Percentiles rank a stretch among this genome's conserved stretches.
Evolutionary conservation across 2,113 vertebrate species (phyloP).

Genomic region (Thermophis baileyi): DNA sequence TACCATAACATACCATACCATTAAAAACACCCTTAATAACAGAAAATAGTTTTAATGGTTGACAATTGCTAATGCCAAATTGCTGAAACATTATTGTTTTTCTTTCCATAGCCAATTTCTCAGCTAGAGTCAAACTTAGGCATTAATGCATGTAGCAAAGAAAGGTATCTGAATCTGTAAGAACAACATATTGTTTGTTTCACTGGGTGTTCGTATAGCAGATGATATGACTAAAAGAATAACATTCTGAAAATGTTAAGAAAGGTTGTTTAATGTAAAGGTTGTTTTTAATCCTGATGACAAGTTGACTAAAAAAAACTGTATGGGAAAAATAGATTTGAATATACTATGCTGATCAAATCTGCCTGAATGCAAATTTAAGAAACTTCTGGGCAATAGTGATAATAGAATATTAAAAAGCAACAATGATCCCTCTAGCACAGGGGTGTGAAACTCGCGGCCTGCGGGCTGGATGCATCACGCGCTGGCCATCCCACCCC

Average conservation of each 20-base stretch:
- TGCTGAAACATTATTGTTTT: not conserved
- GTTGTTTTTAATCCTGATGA: not conserved
- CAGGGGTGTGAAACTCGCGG: no score
- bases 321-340: not conserved
- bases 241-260: conserved; percentile 12
- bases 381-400: not conserved
- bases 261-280: not conserved
- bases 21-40: not conserved
- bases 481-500: no score
- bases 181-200: not conserved
- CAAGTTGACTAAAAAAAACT: not conserved
- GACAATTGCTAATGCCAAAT: not conserved
- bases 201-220: not conserved
- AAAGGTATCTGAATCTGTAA: not conserved
- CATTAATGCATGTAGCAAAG: not conserved
- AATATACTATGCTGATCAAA: not conserved
- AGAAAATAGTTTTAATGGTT: not conserved
- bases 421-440: not conserved
- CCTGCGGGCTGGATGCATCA: no score
- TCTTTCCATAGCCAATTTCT: conserved; percentile 2
- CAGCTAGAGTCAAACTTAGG: not conserved
- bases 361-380: not conserved
- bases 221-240: not conserved
- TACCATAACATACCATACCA: no score
- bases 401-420: not conserved